phyloP scores from a whole-genome alignment of 2,113 vertebrate genomes.

The Malaclemys terrapin region DNA sequence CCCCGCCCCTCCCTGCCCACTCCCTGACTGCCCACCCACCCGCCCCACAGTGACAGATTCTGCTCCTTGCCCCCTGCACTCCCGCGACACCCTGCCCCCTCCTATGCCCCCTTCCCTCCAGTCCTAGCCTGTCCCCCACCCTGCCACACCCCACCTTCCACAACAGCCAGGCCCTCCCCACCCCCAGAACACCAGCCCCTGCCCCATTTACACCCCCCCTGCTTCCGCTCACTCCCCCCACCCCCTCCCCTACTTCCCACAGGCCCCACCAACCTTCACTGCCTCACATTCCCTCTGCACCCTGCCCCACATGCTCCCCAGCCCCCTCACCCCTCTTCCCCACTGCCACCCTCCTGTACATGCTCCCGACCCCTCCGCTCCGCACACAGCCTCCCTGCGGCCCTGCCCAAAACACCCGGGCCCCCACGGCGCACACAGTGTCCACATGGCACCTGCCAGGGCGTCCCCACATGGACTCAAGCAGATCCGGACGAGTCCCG shows the following conservation, averaged over 20 bases:
- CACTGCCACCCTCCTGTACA: background rate
- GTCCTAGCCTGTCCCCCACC: rapidly evolving
- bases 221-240: rapidly evolving
- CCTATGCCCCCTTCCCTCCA: background rate
- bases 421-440: background rate
- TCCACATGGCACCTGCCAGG: no score
- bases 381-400: background rate
- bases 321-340: rapidly evolving
- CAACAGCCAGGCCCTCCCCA: background rate
- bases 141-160: background rate
- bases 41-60: no score
- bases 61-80: no score
- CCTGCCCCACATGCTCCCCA: rapidly evolving
- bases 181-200: background rate
- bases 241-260: no score
- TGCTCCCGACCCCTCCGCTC: rapidly evolving
- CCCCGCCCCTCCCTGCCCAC: background rate
- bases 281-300: background rate
- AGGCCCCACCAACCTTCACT: no score
- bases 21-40: no score
- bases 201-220: background rate
- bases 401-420: no score
- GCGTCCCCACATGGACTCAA: background rate
- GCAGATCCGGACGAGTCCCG: rapidly evolving
- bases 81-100: background rate